Base-by-base conservation (phyloP, 1,140 invertebrate genomes). In the Polyergus mexicanus region DNA sequence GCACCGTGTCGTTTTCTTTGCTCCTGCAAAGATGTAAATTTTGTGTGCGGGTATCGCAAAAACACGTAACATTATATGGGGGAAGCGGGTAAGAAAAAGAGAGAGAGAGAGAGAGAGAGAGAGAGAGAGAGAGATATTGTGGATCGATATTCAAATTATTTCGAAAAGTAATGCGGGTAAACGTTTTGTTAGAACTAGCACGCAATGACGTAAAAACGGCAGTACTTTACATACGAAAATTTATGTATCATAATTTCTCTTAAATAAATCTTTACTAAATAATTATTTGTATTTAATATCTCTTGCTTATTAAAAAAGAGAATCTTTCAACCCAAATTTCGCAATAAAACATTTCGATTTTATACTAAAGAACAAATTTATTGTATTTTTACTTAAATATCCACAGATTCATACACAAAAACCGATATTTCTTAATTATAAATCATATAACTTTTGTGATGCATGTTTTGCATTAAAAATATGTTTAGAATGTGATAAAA, bases 91-190 rank as follows among this genome's bases (percentile, higher is more conserved):
- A n/a, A 58, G 47, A 51, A 13, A 51, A 1, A 51, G 3, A 51
- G 16, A 47, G 13, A 47, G 41, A 47, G 47, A 51, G 47, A 51
- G 3, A 51, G 47, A 51, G 0, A 51, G 3, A 51, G 16, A 47
- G 11, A 47, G 41, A 47, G 47, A 51, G 47, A 51, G 3, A 51
- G 6, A 51, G 71, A 60, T 28, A n/a, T 62, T 16, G 4, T 44
- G 22, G 69, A 86, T 89, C 88, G 76, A 88, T 89, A 89, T 85
- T 80, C 84, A 86, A 80, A 88, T 88, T 81, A 88, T 77, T 58
- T 51, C 35, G 25, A 65, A 75, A 85, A 78, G 71, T 58, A 41
- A 89, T 83, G 88, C 86, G 88, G 75, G 71, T 56, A n/a, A 56
- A 56, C 22, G 81, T 63, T 77, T 58, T 44, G 22, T 19, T 44